phyloP scores from a whole-genome alignment of 2,888 invertebrate genomes.

The Nephrotoma appendiculata region DNA sequence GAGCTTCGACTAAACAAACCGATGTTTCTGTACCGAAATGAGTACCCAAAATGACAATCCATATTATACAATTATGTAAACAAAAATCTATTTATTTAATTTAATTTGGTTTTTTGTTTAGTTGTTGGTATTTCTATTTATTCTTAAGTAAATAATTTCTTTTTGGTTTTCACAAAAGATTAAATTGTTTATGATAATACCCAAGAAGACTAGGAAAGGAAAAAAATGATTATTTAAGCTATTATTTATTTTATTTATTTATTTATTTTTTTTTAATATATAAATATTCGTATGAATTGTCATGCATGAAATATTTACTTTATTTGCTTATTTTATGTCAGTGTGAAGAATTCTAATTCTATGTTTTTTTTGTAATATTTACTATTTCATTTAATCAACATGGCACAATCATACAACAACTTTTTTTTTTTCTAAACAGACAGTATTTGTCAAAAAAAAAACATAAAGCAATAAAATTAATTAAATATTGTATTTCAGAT shows the following conservation, averaged over 20 bases:
- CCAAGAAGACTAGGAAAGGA: neutral
- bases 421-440: neutral
- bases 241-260: neutral
- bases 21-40: neutral
- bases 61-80: neutral
- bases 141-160: neutral
- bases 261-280: neutral
- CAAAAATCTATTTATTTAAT: neutral
- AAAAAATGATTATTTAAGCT: neutral
- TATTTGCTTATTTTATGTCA: neutral
- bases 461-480: neutral
- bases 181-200: neutral
- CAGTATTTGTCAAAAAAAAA: neutral
- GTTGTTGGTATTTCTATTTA: neutral
- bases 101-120: neutral
- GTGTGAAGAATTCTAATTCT: neutral
- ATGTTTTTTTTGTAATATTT: neutral
- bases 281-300: neutral
- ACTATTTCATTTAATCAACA: neutral
- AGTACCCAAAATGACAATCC: neutral
- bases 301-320: neutral
- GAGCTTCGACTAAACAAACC: neutral
- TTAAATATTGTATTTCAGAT: neutral
- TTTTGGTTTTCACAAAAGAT: neutral
- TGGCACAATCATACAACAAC: neutral